Conservation (phyloP, 2,797 vertebrate species). For the Pseudomugil tenellus region DNA sequence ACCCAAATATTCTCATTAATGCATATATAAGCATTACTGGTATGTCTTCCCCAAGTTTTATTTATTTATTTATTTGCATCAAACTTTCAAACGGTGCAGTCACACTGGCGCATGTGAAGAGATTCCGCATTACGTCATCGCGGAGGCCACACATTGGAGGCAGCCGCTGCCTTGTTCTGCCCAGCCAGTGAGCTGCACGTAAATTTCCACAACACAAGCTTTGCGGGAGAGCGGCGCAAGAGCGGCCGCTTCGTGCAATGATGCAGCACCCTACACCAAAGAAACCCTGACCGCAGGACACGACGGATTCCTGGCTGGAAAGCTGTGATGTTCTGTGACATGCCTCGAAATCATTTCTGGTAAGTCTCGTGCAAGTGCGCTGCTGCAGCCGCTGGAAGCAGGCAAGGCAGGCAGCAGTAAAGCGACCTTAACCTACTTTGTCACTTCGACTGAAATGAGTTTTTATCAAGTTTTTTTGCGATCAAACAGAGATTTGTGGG, state of each 20-base stretch:
- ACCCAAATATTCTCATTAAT: too few species aligned
- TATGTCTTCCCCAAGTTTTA: background rate
- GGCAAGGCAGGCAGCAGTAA: constrained; percentile 25
- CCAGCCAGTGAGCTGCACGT: constrained; percentile 65
- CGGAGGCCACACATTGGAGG: constrained; percentile 71
- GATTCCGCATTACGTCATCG: constrained; percentile 87
- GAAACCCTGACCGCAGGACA: constrained; percentile 53
- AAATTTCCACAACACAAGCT: constrained; percentile 71
- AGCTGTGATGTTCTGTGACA: constrained; percentile 65
- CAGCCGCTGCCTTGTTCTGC: constrained; percentile 56
- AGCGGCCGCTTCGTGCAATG: constrained; percentile 56
- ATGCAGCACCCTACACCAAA: constrained; percentile 67
- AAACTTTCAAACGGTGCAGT: constrained; percentile 49
- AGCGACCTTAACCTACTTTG: constrained; percentile 83
- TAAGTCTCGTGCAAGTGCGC: constrained; percentile 81
- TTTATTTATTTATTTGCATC: background rate
- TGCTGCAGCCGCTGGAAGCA: constrained; percentile 53
- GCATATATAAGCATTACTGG: too few species aligned
- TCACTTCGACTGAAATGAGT: constrained; percentile 73
- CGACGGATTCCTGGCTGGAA: constrained; percentile 53
- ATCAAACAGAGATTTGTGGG: constrained; percentile 7
- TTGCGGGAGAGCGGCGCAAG: constrained; percentile 46
- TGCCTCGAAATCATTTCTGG: constrained; percentile 81
- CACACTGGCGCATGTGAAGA: constrained; percentile 76
- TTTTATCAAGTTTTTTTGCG: constrained; percentile 49